phyloP scores from a whole-genome alignment of 2,888 invertebrate species.

The Spisula subtruncata region DNA sequence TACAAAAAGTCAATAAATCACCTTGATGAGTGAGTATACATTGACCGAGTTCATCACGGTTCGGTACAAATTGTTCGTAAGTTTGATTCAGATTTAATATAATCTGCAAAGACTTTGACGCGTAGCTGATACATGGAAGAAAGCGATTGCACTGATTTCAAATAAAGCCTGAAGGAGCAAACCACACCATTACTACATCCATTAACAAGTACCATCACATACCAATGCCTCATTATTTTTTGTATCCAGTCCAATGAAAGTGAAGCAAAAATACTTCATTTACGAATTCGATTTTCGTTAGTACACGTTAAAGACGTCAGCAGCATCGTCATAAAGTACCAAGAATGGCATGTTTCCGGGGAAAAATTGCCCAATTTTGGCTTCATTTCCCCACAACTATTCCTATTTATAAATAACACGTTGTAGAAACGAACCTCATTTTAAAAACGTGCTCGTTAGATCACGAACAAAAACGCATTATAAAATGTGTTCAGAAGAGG shows the following conservation, averaged over 20 bases:
- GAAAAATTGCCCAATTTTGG: slow-evolving; percentile 10
- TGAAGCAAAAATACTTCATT: not conserved
- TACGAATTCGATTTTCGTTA: not conserved
- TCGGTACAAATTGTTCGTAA: too few relatives aligned
- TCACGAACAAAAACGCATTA: not conserved
- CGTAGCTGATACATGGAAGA: too few relatives aligned
- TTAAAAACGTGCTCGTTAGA: not conserved
- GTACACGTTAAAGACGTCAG: not conserved
- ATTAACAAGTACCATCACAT: too few relatives aligned
- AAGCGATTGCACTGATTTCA: too few relatives aligned
- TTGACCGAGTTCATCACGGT: too few relatives aligned
- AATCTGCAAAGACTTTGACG: too few relatives aligned
- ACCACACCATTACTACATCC: too few relatives aligned
- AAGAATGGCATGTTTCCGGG: not conserved
- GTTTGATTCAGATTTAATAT: too few relatives aligned
- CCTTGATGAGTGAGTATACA: too few relatives aligned
- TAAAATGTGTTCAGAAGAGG: not conserved
- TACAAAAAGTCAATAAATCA: too few relatives aligned
- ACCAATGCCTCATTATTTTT: too few relatives aligned
- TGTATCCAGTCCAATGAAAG: not conserved
- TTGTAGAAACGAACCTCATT: not conserved
- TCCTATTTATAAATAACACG: not conserved
- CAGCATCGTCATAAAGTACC: not conserved
- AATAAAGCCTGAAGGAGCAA: too few relatives aligned
- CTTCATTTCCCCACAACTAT: not conserved